Evolutionary conservation across 2,113 vertebrate species (phyloP).

Genomic region (Cryptoleucopteryx plumbea): DNA sequence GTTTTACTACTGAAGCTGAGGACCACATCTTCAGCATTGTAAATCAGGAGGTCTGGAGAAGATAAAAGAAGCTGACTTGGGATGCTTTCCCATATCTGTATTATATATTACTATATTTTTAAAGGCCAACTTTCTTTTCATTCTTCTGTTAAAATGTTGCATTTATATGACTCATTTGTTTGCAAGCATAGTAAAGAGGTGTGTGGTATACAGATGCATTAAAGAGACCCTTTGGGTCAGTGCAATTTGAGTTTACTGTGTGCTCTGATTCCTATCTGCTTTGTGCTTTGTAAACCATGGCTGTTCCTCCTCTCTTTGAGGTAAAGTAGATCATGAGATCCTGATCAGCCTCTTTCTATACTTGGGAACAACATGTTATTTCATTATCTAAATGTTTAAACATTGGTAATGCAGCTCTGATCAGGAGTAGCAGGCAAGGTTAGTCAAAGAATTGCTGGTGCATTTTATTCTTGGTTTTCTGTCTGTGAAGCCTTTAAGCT

Average conservation of each 20-base stretch:
- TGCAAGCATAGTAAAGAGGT: background rate
- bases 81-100: background rate
- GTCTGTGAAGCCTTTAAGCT: background rate
- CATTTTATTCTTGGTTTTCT: background rate
- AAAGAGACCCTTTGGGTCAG: background rate
- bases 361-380: background rate
- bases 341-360: background rate
- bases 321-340: background rate
- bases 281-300: rapidly evolving
- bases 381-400: background rate
- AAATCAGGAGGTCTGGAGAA: background rate
- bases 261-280: background rate
- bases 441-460: background rate
- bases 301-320: background rate
- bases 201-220: background rate
- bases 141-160: background rate
- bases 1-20: background rate
- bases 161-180: background rate
- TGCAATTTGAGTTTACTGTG: background rate
- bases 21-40: background rate
- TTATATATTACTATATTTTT: background rate
- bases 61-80: background rate
- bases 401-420: background rate
- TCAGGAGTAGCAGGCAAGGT: background rate
- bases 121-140: background rate